A percentile compares a stretch with the other conserved stretches of the same genome.
These are phyloP conservation scores for Goniozus legneri DNA, from an alignment of 1,140 invertebrate species.

Conservation along the genomic window DNA sequence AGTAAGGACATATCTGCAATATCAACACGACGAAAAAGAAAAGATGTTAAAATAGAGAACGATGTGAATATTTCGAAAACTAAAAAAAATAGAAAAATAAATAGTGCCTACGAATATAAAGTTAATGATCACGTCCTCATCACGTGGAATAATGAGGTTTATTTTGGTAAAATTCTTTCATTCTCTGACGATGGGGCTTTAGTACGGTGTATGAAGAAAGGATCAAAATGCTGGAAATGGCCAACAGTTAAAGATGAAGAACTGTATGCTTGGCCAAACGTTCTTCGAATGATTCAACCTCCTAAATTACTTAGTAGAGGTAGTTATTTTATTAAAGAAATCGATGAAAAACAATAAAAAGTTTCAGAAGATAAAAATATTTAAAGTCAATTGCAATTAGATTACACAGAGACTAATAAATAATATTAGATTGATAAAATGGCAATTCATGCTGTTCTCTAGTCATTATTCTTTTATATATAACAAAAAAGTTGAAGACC, in stretches of 20 bases:
- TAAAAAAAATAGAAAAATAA: background rate
- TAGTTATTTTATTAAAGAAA: slow-evolving; percentile 6
- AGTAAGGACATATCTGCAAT: background rate
- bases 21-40: background rate
- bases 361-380: background rate
- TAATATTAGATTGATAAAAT: no score
- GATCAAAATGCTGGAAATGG: slow-evolving; percentile 9
- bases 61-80: background rate
- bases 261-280: slow-evolving; percentile 6
- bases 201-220: slow-evolving; percentile 9
- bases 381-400: background rate
- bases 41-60: background rate
- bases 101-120: slow-evolving; percentile 1
- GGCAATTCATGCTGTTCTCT: no score
- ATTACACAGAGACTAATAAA: no score
- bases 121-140: slow-evolving; percentile 9
- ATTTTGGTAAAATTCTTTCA: slow-evolving; percentile 11
- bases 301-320: no score
- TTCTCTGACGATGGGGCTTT: slow-evolving; percentile 7
- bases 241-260: slow-evolving; percentile 10
- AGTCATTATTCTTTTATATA: no score
- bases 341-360: slow-evolving; percentile 1
- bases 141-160: slow-evolving; percentile 10
- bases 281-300: slow-evolving; percentile 2
- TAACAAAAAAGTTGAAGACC: no score